Evolutionary conservation across 2,888 invertebrate genomes (phyloP), one percentile per base, ranked within the genome.

Genomic region (Mantis religiosa): DNA sequence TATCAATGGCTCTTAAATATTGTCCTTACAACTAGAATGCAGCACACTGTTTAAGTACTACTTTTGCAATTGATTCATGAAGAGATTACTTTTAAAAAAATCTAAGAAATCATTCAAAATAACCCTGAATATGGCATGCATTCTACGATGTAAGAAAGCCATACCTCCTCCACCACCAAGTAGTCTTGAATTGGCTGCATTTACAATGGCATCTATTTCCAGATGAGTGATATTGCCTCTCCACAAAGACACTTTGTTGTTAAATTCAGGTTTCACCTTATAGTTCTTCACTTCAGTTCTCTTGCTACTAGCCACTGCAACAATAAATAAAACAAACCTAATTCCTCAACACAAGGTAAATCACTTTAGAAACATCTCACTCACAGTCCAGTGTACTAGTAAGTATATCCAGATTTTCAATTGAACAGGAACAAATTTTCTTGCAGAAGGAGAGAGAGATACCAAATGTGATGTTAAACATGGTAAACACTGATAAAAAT

Each of bases 171-270:
- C 98, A 34, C 98, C 98, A 12, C 97, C 97, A 85, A 94, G 92
- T 83, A 98, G 93, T 28, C 93, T 93, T 0, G 95, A 94, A 93
- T 98, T 98, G 0, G 98, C 98, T 81, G 98, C 98, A 94, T 98
- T 98, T 0, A 98, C 98, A 91, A 98, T 97, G 0, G 96, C 97
- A 94, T 98, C 98, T 89, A 98, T 94, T 94, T 97, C 97, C 85
- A 98, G 93, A 87, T 94, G 94, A 0, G 98, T 98, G 34, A 98
- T 98, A 92, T 98, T 98, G 2, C 98, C 98, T 92, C 93, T 94
- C 94, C 95, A 97, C 89, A 96, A 93, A 12, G 96, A 95, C 84
- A 97, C 94, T 92, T 95, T 96, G n/a, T 94, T 93, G 8, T 94
- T 93, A n/a, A 96, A 91, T 0, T 91, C 91, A 71, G 92, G 92